Base-by-base conservation (phyloP, 2,888 invertebrate species). In the Pyrrhia umbra region DNA sequence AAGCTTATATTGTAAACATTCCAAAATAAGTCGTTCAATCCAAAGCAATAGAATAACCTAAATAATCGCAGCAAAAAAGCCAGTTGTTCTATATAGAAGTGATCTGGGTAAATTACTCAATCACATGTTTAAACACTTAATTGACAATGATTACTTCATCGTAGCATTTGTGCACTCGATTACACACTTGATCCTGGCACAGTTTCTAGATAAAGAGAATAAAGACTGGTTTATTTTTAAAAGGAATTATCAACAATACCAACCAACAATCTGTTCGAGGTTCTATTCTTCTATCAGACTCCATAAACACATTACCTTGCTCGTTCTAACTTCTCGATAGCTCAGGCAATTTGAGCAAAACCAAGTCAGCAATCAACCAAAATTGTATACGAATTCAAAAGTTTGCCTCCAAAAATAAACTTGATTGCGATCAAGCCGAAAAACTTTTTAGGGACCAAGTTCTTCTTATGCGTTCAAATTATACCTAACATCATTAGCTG, bases 81-180 rank as follows among this genome's bases (percentile, higher is more conserved):
- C 21, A 37, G 27, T 30, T 21, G 25, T 51, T 56, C 34, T n/a
- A 74, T 69, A 58, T 43, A 67, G 68, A 59, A 59, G 16, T 30
- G 23, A 59, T 68, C 55, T 55, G 50, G 18, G 49, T 42, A 46
- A 59, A 74, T 74, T 47, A 42, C 50, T 39, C 42, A 59, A 70
- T 68, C 40, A 47, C 50, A 27, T 43, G 40, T 49, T 23, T 30
- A 43, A 59, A 51, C 46, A 67, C 68, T 60, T 51, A 25, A 68
- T 74, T 75, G 55, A 39, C 46, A 68, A 75, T 30, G 27, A 67
- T 74, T 47, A 42, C 75, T 74, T 59, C 27, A 70, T 74, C 45
- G 16, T 30, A 6, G 40, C 40, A 43, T 55, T 74, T 43, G n/a
- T 47, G 50, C 45, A 74, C 27, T 40, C 18, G n/a, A 74, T 42